Conservation (phyloP, 2,888 invertebrate species). For the Tupiocoris notatus region DNA sequence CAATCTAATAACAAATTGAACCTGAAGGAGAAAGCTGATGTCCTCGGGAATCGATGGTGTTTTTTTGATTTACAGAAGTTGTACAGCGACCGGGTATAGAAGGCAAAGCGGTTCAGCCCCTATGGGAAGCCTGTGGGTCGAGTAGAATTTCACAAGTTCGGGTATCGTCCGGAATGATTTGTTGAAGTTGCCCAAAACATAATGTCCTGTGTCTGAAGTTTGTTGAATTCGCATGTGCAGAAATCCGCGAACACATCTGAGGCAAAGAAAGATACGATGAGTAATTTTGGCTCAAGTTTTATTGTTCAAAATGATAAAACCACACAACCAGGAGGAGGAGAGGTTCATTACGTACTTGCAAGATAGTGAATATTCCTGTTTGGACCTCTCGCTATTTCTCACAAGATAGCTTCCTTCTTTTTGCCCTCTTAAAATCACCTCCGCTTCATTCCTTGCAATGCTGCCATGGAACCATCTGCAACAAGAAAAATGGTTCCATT, state of each 20-base stretch:
- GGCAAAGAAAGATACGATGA: conserved; percentile 8
- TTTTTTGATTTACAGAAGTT: conserved; percentile 62
- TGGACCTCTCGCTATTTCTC: conserved; percentile 88
- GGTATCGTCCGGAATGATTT: conserved; percentile 90
- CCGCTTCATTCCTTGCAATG: conserved; percentile 87
- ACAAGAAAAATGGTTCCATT: too few relatives aligned
- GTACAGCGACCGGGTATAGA: conserved; percentile 85
- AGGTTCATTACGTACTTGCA: conserved; percentile 88
- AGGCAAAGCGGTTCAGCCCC: conserved; percentile 97
- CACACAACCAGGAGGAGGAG: too few relatives aligned
- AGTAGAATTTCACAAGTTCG: conserved; percentile 93
- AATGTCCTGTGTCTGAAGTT: conserved; percentile 67
- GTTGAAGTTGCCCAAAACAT: conserved; percentile 88
- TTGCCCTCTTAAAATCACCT: conserved; percentile 76
- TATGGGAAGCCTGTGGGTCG: conserved; percentile 88
- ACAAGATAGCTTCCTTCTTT: conserved; percentile 92
- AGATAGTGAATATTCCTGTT: conserved; percentile 90
- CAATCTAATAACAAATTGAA: too few relatives aligned
- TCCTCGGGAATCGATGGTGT: too few relatives aligned
- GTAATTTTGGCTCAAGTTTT: too few relatives aligned
- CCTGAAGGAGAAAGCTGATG: too few relatives aligned
- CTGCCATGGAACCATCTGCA: conserved; percentile 92
- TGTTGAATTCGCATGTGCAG: conserved; percentile 96
- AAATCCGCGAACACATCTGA: conserved; percentile 88
- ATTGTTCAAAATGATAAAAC: too few relatives aligned